These are phyloP conservation scores for Platysternon megacephalum DNA, from an alignment of 2,113 vertebrate species.

Conservation along the genomic window DNA sequence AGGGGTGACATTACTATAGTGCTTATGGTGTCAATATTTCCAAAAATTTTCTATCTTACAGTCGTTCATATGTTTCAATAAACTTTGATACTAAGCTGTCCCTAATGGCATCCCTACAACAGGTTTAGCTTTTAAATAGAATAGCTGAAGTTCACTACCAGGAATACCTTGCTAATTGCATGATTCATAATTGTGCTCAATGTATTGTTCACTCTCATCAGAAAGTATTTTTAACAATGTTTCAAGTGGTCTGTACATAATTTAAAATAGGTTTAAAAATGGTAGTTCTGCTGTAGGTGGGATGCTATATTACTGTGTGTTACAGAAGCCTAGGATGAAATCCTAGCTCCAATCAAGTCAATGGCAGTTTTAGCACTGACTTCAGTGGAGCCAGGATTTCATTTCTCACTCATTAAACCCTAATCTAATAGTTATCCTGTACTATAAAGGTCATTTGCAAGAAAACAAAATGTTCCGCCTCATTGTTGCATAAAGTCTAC, in stretches of 20 bases:
- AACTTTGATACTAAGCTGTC: not conserved
- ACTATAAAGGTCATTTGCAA: not conserved
- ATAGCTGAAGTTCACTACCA: not conserved
- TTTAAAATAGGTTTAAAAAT: not conserved
- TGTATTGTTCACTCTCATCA: not conserved
- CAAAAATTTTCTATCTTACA: conserved; percentile 16
- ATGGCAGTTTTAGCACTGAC: not conserved
- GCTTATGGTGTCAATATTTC: not conserved
- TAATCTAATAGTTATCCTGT: not conserved
- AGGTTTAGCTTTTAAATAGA: not conserved
- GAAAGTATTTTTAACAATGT: not conserved
- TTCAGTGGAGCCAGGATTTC: not conserved
- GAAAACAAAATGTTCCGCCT: not conserved
- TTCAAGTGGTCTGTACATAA: not conserved
- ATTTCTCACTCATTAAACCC: not conserved
- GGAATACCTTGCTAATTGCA: not conserved
- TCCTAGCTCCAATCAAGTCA: not conserved
- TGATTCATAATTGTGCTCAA: not conserved
- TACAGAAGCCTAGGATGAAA: not conserved
- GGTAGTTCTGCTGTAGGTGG: not conserved
- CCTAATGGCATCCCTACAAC: fast-evolving
- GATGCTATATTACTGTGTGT: not conserved
- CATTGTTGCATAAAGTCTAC: not conserved
- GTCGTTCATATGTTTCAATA: not conserved
- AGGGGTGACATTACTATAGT: not conserved